phyloP scores from a whole-genome alignment of 2,888 invertebrate genomes.

The Drosophila multiciliata region DNA sequence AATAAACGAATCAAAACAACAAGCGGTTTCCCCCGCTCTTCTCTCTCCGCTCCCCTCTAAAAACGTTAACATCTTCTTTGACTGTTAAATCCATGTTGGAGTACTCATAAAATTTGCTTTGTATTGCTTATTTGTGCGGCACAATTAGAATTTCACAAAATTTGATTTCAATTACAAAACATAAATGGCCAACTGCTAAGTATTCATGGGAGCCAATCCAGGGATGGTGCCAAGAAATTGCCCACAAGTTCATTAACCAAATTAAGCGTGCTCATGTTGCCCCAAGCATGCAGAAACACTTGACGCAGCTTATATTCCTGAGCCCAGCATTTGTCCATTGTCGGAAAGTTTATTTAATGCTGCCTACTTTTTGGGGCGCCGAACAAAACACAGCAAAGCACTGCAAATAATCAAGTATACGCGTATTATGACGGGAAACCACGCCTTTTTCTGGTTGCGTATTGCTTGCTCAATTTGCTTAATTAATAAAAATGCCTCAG shows the following conservation, averaged over 20 bases:
- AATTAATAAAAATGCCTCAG: constrained; percentile 74
- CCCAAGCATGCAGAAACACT: constrained; percentile 44
- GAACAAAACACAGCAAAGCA: constrained; percentile 33
- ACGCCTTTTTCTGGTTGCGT: constrained; percentile 7
- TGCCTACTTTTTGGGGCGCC: constrained; percentile 47
- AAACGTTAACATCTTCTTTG: not conserved
- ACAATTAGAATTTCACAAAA: constrained; percentile 61
- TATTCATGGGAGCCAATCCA: constrained; percentile 4
- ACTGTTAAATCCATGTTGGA: constrained; percentile 54
- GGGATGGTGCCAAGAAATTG: constrained; percentile 7
- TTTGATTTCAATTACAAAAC: constrained; percentile 66
- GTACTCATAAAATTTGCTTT: constrained; percentile 53
- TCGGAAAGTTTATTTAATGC: constrained; percentile 46
- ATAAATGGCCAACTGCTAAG: constrained; percentile 33
- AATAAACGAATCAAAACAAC: constrained; percentile 66
- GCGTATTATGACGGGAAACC: constrained; percentile 21
- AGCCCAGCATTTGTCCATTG: constrained; percentile 15
- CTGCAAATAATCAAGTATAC: constrained; percentile 71
- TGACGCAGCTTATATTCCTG: constrained; percentile 25
- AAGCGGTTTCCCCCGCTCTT: not conserved
- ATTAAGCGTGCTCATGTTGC: constrained; percentile 53
- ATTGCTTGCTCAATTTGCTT: constrained; percentile 66
- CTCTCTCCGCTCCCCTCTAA: not conserved
- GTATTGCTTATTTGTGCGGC: constrained; percentile 27
- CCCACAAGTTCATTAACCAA: constrained; percentile 71